phyloP scores from a whole-genome alignment of 2,888 invertebrate species.

The Stenurella melanura region DNA sequence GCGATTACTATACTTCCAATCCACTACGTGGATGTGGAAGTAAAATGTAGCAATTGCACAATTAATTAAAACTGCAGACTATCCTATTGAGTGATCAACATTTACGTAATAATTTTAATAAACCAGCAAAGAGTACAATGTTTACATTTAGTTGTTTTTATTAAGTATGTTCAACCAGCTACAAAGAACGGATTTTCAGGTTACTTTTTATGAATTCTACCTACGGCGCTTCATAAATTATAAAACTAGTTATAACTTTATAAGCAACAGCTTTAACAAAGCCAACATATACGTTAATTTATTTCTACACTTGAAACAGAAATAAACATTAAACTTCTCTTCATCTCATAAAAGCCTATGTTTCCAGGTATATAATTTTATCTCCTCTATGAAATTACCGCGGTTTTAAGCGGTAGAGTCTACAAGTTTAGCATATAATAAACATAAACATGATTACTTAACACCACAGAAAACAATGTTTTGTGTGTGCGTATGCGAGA shows the following conservation, averaged over 20 bases:
- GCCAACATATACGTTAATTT: not conserved
- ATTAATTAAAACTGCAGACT: no score
- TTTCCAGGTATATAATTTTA: conserved; percentile 12
- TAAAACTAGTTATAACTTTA: conserved; percentile 13
- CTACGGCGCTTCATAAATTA: not conserved
- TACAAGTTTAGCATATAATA: conserved; percentile 47
- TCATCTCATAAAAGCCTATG: conserved; percentile 9
- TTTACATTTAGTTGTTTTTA: no score
- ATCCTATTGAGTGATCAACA: no score
- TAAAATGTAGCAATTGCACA: no score
- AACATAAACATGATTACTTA: conserved; percentile 48
- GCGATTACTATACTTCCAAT: no score
- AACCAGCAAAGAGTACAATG: no score
- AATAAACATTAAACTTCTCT: not conserved
- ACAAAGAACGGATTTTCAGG: not conserved
- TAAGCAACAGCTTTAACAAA: conserved; percentile 7
- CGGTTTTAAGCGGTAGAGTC: conserved; percentile 44
- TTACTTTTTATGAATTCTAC: not conserved
- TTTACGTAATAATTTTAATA: no score
- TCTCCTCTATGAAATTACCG: conserved; percentile 37
- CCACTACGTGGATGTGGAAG: no score
- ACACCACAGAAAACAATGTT: conserved; percentile 22
- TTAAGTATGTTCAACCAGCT: not conserved
- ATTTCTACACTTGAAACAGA: not conserved
- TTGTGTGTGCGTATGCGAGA: conserved; percentile 5